Conservation (phyloP, 1,140 invertebrate genomes). For the Microplitis demolitor region DNA sequence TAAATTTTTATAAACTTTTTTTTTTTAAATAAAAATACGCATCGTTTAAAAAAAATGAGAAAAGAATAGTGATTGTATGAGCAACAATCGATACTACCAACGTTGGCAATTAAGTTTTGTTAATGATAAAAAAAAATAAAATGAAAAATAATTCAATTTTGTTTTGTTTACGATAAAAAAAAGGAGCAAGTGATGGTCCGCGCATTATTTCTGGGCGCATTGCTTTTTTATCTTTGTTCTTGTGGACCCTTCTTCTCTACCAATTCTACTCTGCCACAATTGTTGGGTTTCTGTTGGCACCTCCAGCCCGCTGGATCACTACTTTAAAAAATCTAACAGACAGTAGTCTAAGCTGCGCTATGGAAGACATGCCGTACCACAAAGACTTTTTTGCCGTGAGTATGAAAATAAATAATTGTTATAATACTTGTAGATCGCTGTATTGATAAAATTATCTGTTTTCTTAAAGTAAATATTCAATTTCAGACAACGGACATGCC, state of each 20-base stretch:
- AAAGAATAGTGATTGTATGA: too few relatives aligned
- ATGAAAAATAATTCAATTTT: background rate
- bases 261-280: slow-evolving; percentile 78
- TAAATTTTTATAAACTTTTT: too few relatives aligned
- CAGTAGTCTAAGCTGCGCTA: slow-evolving; percentile 66
- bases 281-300: slow-evolving; percentile 72
- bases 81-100: too few relatives aligned
- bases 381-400: slow-evolving; percentile 67
- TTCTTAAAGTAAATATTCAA: background rate
- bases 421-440: too few relatives aligned
- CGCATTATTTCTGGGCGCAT: slow-evolving; percentile 64
- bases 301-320: slow-evolving; percentile 68
- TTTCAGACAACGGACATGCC: background rate
- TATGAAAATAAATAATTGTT: too few relatives aligned
- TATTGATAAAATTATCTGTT: too few relatives aligned
- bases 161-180: background rate
- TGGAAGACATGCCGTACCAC: slow-evolving; percentile 68
- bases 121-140: background rate
- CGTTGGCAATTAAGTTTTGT: too few relatives aligned
- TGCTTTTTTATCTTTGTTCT: slow-evolving; percentile 66
- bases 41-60: too few relatives aligned
- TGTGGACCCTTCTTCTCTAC: slow-evolving; percentile 69
- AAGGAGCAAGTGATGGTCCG: slow-evolving; percentile 60
- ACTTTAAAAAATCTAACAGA: slow-evolving; percentile 66
- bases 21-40: too few relatives aligned